Evolutionary conservation across 2,113 vertebrate species (phyloP).

Genomic region (Mormyrus iriodes): DNA sequence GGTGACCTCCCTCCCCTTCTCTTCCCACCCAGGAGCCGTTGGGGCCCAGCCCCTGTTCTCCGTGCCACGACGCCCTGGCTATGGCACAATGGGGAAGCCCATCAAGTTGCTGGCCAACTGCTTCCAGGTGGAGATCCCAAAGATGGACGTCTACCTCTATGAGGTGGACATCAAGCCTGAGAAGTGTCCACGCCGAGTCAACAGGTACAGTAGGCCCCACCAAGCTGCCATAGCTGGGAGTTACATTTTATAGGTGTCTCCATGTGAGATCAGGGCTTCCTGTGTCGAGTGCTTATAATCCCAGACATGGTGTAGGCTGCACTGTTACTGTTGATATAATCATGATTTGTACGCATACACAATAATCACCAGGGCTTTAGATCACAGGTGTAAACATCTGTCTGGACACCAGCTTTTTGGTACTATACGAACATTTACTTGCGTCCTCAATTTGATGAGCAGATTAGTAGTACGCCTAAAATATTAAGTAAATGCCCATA

Average conservation of each 20-base stretch:
- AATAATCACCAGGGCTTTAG: background rate
- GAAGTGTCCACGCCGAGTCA: conserved; percentile 97
- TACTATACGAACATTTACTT: background rate
- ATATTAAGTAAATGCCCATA: background rate
- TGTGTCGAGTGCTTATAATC: background rate
- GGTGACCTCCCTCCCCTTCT: background rate
- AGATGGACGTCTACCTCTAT: conserved; percentile 96
- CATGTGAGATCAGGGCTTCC: background rate
- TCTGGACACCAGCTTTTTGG: background rate
- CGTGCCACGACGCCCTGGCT: conserved; percentile 94
- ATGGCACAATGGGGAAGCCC: conserved; percentile 97
- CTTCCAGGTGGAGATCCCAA: conserved; percentile 99
- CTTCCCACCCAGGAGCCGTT: conserved; percentile 73
- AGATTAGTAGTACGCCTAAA: background rate
- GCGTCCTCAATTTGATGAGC: background rate
- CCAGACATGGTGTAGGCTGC: background rate
- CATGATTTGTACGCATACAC: background rate
- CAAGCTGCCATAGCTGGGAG: conserved; percentile 54
- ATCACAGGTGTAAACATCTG: background rate
- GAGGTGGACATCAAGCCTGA: conserved; percentile 99
- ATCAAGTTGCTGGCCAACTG: conserved; percentile 99
- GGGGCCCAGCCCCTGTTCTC: conserved; percentile 98
- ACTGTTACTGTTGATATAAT: background rate
- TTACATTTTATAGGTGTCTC: conserved; percentile 53
- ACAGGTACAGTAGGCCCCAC: conserved; percentile 98